Evolutionary conservation across 2,113 vertebrate species (phyloP), one percentile per base, ranked within the genome.

Genomic region (Cynoglossus semilaevis): DNA sequence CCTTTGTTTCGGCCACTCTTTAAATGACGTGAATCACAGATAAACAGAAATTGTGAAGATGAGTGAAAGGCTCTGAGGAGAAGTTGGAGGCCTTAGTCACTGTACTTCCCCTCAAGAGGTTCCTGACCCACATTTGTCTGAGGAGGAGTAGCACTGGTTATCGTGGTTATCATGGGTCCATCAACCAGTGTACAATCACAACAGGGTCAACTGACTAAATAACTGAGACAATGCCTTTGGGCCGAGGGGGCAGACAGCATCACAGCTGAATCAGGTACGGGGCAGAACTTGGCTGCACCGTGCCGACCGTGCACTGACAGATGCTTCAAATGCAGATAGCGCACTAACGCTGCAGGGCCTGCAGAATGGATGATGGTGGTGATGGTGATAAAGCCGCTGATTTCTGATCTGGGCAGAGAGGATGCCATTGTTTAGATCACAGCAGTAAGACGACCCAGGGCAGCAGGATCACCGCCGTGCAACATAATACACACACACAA

Each of bases 351-450:
- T 80, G 78, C 79, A 57, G 85, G n/a, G 83, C 83, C 85, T 80
- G 81, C 75, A 67, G 72, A 65, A 8, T 76, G 52, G 63, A 52
- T 54, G 77, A 64, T 58, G 70, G 76, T 73, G 22, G 22, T 29
- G 22, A 29, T 29, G 22, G 22, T 4, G 22, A 29, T 62, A 52
- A 19, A 58, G 68, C 49, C 15, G 72, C 45, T 69, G 76, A 73
- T 80, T 51, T 72, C 74, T 51, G 62, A 44, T 70, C 77, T 67
- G 66, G 71, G 67, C 82, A 64, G 74, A 42, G 34, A 29, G 74
- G 73, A 72, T 83, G 78, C 81, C 78, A 84, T 88, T 87, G 85
- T 88, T 87, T 65, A 29, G 74, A 56, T 41, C 64, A 42, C 76
- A 66, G 19, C 15, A 48, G 58, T 35, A 41, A 50, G 41, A 43